A percentile compares a stretch with the other conserved stretches of the same genome.
phyloP scores from a whole-genome alignment of 2,888 invertebrate genomes.

The Drosophila sordidapex region DNA sequence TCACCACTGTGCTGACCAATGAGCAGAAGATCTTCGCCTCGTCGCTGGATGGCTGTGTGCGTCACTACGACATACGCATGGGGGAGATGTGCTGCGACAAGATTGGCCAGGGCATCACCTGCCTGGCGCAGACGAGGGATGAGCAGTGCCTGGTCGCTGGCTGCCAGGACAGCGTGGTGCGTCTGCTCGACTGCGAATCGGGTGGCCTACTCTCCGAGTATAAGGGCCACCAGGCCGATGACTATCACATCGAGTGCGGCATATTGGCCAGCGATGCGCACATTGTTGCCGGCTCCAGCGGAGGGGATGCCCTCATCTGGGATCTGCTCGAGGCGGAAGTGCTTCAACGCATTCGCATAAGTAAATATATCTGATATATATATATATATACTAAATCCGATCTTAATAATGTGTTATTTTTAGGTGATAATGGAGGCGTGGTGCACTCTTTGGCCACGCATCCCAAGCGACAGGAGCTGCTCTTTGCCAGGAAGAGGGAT shows the following conservation, averaged over 20 bases:
- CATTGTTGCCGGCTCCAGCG: constrained; percentile 95
- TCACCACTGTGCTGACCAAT: constrained; percentile 91
- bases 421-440: constrained; percentile 86
- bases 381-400: background rate
- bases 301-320: constrained; percentile 90
- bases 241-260: constrained; percentile 94
- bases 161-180: constrained; percentile 92
- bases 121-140: constrained; percentile 94
- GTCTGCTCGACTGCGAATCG: constrained; percentile 94
- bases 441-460: constrained; percentile 93
- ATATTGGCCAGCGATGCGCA: constrained; percentile 93
- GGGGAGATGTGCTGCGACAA: constrained; percentile 94
- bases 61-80: constrained; percentile 95
- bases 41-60: constrained; percentile 94
- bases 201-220: constrained; percentile 93
- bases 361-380: constrained; percentile 36
- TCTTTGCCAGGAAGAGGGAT: constrained; percentile 83
- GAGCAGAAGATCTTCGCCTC: constrained; percentile 95
- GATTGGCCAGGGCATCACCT: constrained; percentile 92
- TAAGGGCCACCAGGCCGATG: constrained; percentile 92
- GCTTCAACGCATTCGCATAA: constrained; percentile 82
- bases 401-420: background rate
- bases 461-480: constrained; percentile 86
- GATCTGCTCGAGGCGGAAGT: constrained; percentile 92
- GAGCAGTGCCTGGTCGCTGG: constrained; percentile 95